These are phyloP conservation scores for Sapayoa aenigma DNA, from an alignment of 2,113 vertebrate species.

Conservation along the genomic window DNA sequence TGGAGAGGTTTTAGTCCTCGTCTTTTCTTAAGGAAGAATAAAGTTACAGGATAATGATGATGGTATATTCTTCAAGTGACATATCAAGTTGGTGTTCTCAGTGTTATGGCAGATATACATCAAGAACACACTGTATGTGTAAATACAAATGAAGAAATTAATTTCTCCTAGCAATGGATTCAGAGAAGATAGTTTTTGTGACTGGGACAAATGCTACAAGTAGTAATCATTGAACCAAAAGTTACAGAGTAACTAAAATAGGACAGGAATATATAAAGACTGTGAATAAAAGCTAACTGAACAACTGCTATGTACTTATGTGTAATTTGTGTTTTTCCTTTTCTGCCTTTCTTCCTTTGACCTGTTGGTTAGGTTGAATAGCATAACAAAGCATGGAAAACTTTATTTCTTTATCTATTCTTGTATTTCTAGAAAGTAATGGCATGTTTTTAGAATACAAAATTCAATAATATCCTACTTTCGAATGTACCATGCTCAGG, in stretches of 20 bases:
- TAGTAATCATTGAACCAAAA: neutral
- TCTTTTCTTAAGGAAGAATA: neutral
- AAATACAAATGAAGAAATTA: neutral
- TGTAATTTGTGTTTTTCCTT: neutral
- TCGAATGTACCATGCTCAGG: neutral
- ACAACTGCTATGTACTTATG: neutral
- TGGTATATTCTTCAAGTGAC: neutral
- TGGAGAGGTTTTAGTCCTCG: neutral
- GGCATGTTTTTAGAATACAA: neutral
- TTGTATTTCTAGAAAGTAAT: neutral
- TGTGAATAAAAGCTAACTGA: neutral
- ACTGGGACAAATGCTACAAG: neutral
- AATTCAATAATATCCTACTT: neutral
- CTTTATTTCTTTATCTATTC: neutral
- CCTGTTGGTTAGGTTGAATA: neutral
- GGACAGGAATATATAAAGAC: neutral
- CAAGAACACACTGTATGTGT: neutral
- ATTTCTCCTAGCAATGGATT: neutral
- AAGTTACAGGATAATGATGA: neutral
- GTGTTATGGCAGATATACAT: neutral
- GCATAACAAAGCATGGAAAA: neutral
- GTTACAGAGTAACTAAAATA: neutral
- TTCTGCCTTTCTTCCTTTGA: neutral
- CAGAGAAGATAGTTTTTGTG: neutral
- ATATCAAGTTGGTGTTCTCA: neutral